Evolutionary conservation across 92 coral and sea anemone species (phyloP).

Genomic region (Epizoanthus fatuus): DNA sequence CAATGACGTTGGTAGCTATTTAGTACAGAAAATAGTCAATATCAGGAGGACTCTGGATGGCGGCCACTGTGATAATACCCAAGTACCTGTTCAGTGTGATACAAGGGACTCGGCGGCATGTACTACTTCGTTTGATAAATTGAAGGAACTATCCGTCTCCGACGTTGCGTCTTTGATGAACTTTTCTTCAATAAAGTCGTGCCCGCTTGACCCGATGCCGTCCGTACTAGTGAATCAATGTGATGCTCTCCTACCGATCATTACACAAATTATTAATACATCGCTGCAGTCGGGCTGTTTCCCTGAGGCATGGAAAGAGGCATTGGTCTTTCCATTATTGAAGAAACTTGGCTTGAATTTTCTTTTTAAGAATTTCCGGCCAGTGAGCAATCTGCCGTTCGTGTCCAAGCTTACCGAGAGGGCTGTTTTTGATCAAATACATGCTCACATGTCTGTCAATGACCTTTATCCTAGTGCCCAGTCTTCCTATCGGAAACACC

Average conservation of each 20-base stretch:
- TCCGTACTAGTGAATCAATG: conserved; percentile 59
- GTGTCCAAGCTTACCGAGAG: conserved; percentile 56
- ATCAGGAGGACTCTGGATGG: too few relatives aligned
- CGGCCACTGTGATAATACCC: too few relatives aligned
- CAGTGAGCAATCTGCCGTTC: conserved; percentile 37
- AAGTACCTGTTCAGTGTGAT: too few relatives aligned
- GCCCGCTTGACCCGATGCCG: conserved; percentile 67
- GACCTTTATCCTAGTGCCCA: conserved; percentile 46
- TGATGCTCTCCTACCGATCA: conserved; percentile 43
- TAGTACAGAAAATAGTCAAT: conserved; percentile 71
- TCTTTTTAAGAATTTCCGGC: conserved; percentile 46
- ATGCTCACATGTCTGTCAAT: conserved; percentile 28
- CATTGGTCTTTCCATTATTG: conserved; percentile 46
- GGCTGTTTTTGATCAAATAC: conserved; percentile 35
- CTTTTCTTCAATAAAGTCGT: conserved; percentile 47
- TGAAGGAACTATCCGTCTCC: conserved; percentile 20
- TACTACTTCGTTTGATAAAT: conserved; percentile 17
- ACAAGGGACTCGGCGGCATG: conserved; percentile 1
- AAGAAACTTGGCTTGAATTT: conserved; percentile 62
- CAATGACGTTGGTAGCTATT: conserved; percentile 55
- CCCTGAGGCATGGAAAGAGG: conserved; percentile 66
- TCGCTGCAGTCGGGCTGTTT: conserved; percentile 48
- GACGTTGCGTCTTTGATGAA: conserved; percentile 42
- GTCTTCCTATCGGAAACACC: conserved; percentile 54
- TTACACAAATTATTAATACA: conserved; percentile 40